Evolutionary conservation across 2,888 invertebrate genomes (phyloP).

Genomic region (Itoplectis maculator): DNA sequence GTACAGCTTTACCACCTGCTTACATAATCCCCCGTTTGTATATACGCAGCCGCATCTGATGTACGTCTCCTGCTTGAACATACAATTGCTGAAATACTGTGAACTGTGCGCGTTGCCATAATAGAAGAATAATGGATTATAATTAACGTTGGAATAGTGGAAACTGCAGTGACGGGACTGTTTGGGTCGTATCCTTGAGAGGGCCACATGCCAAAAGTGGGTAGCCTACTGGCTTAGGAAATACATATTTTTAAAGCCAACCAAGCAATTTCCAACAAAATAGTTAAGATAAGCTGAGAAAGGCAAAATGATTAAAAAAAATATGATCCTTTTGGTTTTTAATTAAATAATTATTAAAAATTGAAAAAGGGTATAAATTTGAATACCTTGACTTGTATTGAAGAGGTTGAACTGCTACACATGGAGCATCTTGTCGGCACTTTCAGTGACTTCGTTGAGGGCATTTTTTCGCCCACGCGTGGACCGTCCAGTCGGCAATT

Average conservation of each 20-base stretch:
- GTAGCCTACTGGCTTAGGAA: constrained; percentile 6
- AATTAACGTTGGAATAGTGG: constrained; percentile 54
- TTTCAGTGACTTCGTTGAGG: too few species aligned
- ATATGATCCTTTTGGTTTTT: too few species aligned
- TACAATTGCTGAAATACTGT: constrained; percentile 52
- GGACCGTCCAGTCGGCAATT: too few species aligned
- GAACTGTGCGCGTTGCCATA: constrained; percentile 39
- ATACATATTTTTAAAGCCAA: not conserved
- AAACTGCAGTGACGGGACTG: constrained; percentile 26
- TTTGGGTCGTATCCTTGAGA: constrained; percentile 52
- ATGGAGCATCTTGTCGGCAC: too few species aligned
- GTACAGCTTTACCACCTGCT: constrained; percentile 11
- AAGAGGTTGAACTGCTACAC: too few species aligned
- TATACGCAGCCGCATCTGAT: constrained; percentile 19
- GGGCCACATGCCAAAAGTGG: constrained; percentile 32
- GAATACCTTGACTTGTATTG: too few species aligned
- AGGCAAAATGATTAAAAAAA: too few species aligned
- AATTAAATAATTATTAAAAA: too few species aligned
- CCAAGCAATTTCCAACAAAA: too few species aligned
- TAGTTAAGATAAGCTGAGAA: too few species aligned
- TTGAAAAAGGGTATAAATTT: too few species aligned
- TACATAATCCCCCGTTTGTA: constrained; percentile 13
- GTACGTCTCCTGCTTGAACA: constrained; percentile 36
- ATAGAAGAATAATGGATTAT: constrained; percentile 62
- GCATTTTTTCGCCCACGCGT: too few species aligned